Base-by-base conservation (phyloP, 64 coral and sea anemone genomes). In the Stichodactyla mertensii region DNA sequence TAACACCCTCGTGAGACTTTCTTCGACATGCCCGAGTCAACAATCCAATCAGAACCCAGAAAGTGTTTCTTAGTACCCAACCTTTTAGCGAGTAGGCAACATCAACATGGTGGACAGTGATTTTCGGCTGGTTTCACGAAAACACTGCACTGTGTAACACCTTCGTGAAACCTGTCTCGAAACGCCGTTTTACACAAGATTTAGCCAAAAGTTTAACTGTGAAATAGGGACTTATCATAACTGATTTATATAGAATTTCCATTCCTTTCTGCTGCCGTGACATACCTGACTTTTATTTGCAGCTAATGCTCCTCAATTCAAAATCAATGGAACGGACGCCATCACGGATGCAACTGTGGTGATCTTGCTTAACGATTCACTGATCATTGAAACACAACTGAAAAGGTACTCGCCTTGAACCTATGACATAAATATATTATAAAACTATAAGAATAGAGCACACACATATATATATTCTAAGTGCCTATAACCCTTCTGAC, bases 261-360 rank as follows among this genome's bases (percentile, higher is more conserved):
- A 71, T 71, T 2, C 5, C 0, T 12, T 22, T 71, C 7, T 8
- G 18, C 13, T 16, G 7, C 24, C 67, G 7, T 71, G 36, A 45
- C 36, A 71, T 19, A 9, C 18, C 13, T 5, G 18, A 16, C 18
- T 78, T 78, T 0, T 31, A 10, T 51, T 28, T 28, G 6, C 24
- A 78, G 77, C 77, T 78, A 0, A 78, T 31, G 77, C 77, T 52
- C 77, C 77, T 78, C 7, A 51, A 45, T 78, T 78, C 77, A n/a
- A 78, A 51, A 78, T 78, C 20, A 52, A 1, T 18, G 77, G 11
- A 31, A 28, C 24, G 0, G 11, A 78, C 7, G 28, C 12, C 78
- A 80, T 80, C 36, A 52, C 36, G 52, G 31, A 51, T 53, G 6
- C 51, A 16, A 54, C 13, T 1, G 78, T 12, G 6, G 1, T 31